These are phyloP conservation scores for Drosophila prosaltans DNA, from an alignment of 1,140 invertebrate species.

Conservation along the genomic window DNA sequence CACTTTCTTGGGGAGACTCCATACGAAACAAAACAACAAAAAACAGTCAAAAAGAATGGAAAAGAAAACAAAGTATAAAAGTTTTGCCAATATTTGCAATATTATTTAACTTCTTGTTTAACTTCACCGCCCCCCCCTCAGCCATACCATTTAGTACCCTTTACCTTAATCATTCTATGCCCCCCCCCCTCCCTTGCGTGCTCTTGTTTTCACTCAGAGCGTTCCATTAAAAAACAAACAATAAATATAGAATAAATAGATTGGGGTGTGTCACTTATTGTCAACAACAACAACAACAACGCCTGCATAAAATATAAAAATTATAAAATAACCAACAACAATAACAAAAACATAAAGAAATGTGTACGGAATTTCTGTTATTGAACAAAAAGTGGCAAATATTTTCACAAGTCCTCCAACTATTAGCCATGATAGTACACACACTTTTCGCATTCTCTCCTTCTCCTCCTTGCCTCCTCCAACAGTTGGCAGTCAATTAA, in stretches of 20 bases:
- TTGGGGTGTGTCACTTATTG: constrained; percentile 38
- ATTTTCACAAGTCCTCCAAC: constrained; percentile 41
- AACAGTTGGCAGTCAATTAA: constrained; percentile 39
- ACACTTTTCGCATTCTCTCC: too few relatives aligned
- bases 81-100: constrained; percentile 22
- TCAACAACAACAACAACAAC: constrained; percentile 9
- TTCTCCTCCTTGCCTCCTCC: constrained; percentile 9
- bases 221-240: constrained; percentile 20
- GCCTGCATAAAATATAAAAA: constrained; percentile 12
- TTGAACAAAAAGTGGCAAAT: constrained; percentile 43
- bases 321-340: background rate
- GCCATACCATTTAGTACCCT: background rate
- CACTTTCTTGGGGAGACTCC: constrained; percentile 11
- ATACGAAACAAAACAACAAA: background rate
- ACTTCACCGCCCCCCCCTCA: background rate
- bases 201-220: constrained; percentile 1
- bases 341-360: background rate
- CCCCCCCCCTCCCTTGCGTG: background rate
- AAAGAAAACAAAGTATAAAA: constrained; percentile 12
- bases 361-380: constrained; percentile 45
- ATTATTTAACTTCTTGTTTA: constrained; percentile 37
- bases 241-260: constrained; percentile 12
- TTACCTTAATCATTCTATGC: background rate
- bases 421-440: constrained; percentile 22
- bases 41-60: background rate